phyloP scores from a whole-genome alignment of 2,797 vertebrate genomes.

The Pygocentrus nattereri region DNA sequence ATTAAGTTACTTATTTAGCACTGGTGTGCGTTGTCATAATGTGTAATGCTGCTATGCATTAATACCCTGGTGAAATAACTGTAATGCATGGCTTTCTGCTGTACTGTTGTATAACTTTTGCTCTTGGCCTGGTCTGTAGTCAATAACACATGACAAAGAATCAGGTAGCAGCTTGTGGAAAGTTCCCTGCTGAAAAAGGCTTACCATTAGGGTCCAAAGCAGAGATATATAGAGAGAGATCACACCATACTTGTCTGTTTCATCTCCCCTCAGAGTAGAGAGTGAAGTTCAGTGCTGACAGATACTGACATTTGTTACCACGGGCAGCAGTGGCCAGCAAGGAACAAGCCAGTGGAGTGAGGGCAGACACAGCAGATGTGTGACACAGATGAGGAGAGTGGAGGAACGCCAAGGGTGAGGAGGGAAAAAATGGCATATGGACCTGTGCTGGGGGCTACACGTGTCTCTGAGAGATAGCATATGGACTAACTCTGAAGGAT shows the following conservation, averaged over 20 bases:
- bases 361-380: not conserved
- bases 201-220: not conserved
- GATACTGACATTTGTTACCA: conserved; percentile 16
- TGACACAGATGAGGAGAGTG: conserved; percentile 3
- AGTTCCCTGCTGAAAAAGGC: not conserved
- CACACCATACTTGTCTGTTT: not conserved
- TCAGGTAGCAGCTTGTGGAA: not conserved
- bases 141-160: not conserved
- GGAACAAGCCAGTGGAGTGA: not conserved
- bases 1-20: too few relatives aligned
- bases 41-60: too few relatives aligned
- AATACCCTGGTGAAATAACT: too few relatives aligned
- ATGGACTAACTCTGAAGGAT: not conserved
- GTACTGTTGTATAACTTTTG: not conserved
- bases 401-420: not conserved
- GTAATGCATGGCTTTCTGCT: not conserved
- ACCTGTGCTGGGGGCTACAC: not conserved
- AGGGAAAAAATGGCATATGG: conserved; percentile 1
- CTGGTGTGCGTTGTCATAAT: too few relatives aligned
- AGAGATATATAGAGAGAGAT: not conserved
- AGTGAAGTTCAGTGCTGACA: conserved; percentile 7
- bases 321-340: not conserved
- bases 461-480: not conserved
- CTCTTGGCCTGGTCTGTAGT: not conserved
- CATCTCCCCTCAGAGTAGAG: not conserved